phyloP scores from a whole-genome alignment of 2,797 vertebrate genomes.

The Typhlichthys subterraneus region DNA sequence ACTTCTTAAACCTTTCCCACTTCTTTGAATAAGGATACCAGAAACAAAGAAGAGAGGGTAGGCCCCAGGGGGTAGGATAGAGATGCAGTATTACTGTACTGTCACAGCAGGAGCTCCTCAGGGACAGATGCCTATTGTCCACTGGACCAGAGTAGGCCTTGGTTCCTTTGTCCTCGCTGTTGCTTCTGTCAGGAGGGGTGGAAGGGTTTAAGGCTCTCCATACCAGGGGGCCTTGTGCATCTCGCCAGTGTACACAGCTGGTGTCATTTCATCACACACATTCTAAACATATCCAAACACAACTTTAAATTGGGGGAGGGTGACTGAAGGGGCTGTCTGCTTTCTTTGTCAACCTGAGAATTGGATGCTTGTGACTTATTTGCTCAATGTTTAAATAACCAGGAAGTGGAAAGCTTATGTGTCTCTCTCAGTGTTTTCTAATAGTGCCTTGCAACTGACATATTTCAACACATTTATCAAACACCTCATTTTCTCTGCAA shows the following conservation, averaged over 20 bases:
- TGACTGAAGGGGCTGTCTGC: slow-evolving; percentile 53
- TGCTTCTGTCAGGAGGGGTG: slow-evolving; percentile 42
- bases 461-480: slow-evolving; percentile 73
- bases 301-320: slow-evolving; percentile 60
- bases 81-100: slow-evolving; percentile 52
- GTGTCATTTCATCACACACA: slow-evolving; percentile 81
- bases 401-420: slow-evolving; percentile 63
- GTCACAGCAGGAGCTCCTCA: slow-evolving; percentile 34
- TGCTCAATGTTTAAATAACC: slow-evolving; percentile 60
- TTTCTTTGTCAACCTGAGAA: slow-evolving; percentile 62
- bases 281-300: slow-evolving; percentile 80
- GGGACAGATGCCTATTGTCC: slow-evolving; percentile 35
- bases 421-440: slow-evolving; percentile 61
- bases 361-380: slow-evolving; percentile 25
- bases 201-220: slow-evolving; percentile 73
- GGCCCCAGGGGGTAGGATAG: slow-evolving; percentile 23
- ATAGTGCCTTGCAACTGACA: slow-evolving; percentile 68
- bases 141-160: slow-evolving; percentile 29
- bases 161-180: slow-evolving; percentile 42
- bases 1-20: too few relatives aligned
- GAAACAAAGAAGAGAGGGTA: slow-evolving; percentile 50
- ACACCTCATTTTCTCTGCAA: slow-evolving; percentile 68
- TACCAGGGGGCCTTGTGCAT: slow-evolving; percentile 63
- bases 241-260: slow-evolving; percentile 81
- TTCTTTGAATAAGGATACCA: slow-evolving; percentile 37